Base-by-base conservation (phyloP, 2,113 vertebrate genomes). In the Etheostoma cragini region DNA sequence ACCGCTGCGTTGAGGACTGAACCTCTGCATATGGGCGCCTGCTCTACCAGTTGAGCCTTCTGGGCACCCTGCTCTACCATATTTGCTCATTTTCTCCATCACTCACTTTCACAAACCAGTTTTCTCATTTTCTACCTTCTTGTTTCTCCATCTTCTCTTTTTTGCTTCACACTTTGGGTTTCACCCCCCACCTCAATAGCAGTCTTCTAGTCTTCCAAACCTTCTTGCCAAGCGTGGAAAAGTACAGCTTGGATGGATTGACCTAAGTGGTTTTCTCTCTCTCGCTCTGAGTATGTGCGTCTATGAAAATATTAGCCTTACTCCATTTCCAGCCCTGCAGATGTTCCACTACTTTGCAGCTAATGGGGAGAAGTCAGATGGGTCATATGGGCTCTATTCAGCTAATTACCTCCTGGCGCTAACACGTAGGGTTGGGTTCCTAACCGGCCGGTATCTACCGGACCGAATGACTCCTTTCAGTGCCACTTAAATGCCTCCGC, bases 311-410 rank as follows among this genome's bases (percentile, higher is more conserved):
- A 64, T 81, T 24, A 76, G 73, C 65, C 57, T 46, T 47, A 68
- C 35, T 74, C 47, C 2, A 17, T 66, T 71, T 62, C 47, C 49
- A 30, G 52, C 45, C 52, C 47, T 71, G 76, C 66, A 66, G 45
- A 76, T 65, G 61, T 77, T 66, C 76, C 65, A 42, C 19, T 66
- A 21, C 80, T 76, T 45, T 57, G 26, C 58, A 62, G 71, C 47
- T 82, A 79, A 30, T 30, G 30, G 30, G 30, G 4, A 30, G 30
- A 30, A 30, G 30, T 30, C 30, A 30, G 0, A 30, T 30, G 30
- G 30, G 30, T 30, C 30, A 30, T 2, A 30, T 30, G 30, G 4
- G 22, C 33, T 57, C 2, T 35, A 10, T 68, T 72, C 0, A 22
- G 10, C 54, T 72, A 67, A 76, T 81, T 72, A 61, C 56, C 72